Conservation (phyloP, 2,888 invertebrate species). For the Chrysolina haemoptera region DNA sequence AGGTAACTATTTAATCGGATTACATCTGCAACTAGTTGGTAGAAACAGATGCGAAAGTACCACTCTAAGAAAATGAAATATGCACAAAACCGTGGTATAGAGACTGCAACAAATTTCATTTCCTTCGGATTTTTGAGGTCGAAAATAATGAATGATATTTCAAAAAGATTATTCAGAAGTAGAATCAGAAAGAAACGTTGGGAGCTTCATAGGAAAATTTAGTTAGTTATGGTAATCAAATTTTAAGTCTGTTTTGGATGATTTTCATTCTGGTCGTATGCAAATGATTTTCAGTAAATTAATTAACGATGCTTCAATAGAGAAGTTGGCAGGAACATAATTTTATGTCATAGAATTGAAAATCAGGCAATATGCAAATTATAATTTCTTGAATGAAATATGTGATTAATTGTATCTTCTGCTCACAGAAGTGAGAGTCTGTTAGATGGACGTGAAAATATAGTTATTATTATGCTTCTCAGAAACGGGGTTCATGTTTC, state of each 20-base stretch:
- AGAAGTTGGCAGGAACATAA: too few species aligned
- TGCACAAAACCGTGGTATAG: conserved; percentile 57
- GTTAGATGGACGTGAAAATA: too few species aligned
- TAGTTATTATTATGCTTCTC: too few species aligned
- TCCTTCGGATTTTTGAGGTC: conserved; percentile 43
- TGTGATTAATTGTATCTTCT: too few species aligned
- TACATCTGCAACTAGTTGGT: conserved; percentile 62
- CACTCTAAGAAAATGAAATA: conserved; percentile 64
- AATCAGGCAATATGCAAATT: too few species aligned
- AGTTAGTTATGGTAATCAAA: neutral
- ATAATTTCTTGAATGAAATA: too few species aligned
- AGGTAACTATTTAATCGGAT: conserved; percentile 62
- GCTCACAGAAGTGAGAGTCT: too few species aligned
- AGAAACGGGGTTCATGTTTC: too few species aligned
- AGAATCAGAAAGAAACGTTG: neutral
- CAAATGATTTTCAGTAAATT: neutral
- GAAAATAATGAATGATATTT: conserved; percentile 10
- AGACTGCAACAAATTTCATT: conserved; percentile 54
- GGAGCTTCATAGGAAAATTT: neutral
- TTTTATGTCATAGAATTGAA: too few species aligned
- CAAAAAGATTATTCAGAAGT: neutral
- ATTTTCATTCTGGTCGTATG: neutral
- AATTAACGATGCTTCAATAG: too few species aligned
- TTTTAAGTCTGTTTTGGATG: neutral
- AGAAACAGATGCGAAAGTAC: conserved; percentile 54